Evolutionary conservation across 2,113 vertebrate genomes (phyloP).

Genomic region (Pseudois nayaur): DNA sequence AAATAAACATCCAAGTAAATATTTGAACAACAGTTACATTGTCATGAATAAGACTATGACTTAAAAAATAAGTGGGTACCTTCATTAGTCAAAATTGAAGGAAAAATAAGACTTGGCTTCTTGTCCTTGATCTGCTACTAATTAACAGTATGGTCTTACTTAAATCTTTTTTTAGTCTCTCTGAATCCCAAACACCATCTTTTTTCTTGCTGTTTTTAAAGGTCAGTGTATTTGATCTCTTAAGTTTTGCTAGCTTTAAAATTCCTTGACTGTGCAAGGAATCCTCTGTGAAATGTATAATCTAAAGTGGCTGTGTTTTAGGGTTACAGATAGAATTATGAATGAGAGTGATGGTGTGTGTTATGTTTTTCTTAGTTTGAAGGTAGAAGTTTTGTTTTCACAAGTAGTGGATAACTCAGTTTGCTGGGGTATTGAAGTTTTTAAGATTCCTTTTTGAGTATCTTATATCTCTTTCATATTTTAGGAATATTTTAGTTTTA

Average conservation of each 20-base stretch:
- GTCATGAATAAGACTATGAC: conserved; percentile 1
- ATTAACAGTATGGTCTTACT: background rate
- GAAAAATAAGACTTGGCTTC: background rate
- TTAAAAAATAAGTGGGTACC: conserved; percentile 29
- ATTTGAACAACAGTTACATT: conserved; percentile 40
- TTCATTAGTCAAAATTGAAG: conserved; percentile 3
- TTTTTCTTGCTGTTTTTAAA: background rate
- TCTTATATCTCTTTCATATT: background rate
- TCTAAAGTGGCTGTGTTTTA: conserved; percentile 30
- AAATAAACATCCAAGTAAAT: conserved; percentile 25
- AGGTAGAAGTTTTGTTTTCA: conserved; percentile 17
- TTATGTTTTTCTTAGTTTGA: conserved; percentile 28
- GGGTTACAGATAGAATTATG: conserved; percentile 16
- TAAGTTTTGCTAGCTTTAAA: conserved; percentile 12
- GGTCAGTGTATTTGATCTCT: background rate
- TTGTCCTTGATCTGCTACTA: conserved; percentile 23
- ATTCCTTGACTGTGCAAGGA: background rate
- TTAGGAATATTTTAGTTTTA: conserved; percentile 40
- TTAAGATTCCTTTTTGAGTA: conserved; percentile 45
- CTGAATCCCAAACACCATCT: background rate
- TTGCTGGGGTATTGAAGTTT: background rate
- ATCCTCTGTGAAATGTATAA: conserved; percentile 11
- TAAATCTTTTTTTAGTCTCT: background rate
- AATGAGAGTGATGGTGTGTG: background rate
- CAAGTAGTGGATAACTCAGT: background rate